A percentile compares a stretch with the other conserved stretches of the same genome.
These are phyloP conservation scores for Neoniphon sammara DNA, from an alignment of 2,797 vertebrate genomes.

Conservation along the genomic window DNA sequence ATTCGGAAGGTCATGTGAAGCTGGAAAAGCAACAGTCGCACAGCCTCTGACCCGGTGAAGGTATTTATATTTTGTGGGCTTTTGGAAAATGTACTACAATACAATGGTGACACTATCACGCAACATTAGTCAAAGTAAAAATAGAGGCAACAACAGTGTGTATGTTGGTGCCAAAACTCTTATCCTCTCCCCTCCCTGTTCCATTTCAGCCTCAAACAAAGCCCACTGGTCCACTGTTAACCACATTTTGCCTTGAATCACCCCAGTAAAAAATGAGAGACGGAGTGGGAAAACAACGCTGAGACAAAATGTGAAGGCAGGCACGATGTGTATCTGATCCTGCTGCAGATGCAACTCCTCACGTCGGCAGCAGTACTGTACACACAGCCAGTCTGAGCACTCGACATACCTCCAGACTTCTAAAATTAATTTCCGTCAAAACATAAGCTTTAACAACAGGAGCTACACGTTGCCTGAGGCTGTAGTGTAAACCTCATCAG, in stretches of 20 bases:
- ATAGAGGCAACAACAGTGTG: no score
- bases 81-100: slow-evolving; percentile 6
- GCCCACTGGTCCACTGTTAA: background rate
- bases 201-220: background rate
- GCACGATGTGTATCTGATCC: background rate
- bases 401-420: background rate
- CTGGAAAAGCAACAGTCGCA: slow-evolving; percentile 24
- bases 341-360: background rate
- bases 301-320: background rate
- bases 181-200: background rate
- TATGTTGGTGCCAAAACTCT: background rate
- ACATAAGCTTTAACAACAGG: slow-evolving; percentile 23
- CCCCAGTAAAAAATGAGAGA: background rate
- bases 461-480: slow-evolving; percentile 34
- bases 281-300: background rate
- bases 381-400: background rate
- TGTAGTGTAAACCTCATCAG: slow-evolving; percentile 48
- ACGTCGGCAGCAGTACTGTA: background rate
- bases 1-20: slow-evolving; percentile 35
- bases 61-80: background rate
- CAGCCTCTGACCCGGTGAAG: background rate
- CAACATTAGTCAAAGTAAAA: no score
- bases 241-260: background rate
- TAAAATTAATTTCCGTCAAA: slow-evolving; percentile 6
- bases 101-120: slow-evolving; percentile 8